Evolutionary conservation across 2,113 vertebrate genomes (phyloP), one percentile per base, ranked within the genome.

Genomic region (Gallinago paraguaiae): DNA sequence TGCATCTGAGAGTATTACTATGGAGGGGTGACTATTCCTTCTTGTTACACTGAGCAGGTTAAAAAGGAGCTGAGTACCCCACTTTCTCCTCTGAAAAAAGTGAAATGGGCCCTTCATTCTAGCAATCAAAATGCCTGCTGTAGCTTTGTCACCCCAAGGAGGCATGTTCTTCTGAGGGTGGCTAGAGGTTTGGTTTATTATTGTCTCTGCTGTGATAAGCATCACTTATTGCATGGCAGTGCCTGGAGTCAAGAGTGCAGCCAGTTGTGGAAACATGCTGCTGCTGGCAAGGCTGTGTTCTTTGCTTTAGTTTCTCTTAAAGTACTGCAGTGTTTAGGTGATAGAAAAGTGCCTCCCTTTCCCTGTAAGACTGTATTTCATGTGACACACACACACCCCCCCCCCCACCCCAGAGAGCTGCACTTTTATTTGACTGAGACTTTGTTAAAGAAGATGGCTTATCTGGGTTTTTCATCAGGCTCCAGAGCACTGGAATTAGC

Each of bases 401-500:
- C 61, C 19, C 51, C 37, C 37, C 37, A 4, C 37, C 37, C 19
- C 51, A 61, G 33, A 79, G 70, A 71, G 4, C 11, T 70, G 57
- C 30, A 4, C 57, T 65, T 70, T 14, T 33, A 11, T 56, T 86
- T 86, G 64, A 93, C 33, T 27, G 78, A 79, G 70, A 48, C 39
- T 91, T 92, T 76, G 35, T 56, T 30, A 86, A 92, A 91, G 54
- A 45, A 69, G 37, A 41, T 3, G 4, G 33, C 31, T 94, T 83
- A 11, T 68, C 48, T 78, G 64, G 56, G 39, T 30, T 92, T 68
- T 72, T 39, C 76, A 51, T 75, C 80, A 92, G 51, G 33, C 60
- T 96, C 64, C 85, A 93, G 79, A 88, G 18, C 82, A 64, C n/a
- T 86, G 37, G 50, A 90, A 92, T 86, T 88, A 90, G 56, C 56